phyloP scores from a whole-genome alignment of 2,797 vertebrate genomes.

The Thunnus albacares region DNA sequence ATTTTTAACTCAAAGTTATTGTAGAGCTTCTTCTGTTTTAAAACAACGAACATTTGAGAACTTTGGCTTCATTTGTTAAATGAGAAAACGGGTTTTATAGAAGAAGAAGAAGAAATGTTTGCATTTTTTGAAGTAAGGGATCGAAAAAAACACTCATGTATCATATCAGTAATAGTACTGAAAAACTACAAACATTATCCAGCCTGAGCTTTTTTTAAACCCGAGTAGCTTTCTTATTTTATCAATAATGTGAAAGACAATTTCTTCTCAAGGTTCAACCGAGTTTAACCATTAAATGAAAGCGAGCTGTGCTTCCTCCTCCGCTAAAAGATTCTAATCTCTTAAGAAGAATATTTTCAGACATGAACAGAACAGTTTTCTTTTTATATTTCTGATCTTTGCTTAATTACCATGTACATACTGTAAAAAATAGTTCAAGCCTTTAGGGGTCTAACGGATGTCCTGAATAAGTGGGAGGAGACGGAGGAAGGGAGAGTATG shows the following conservation, averaged over 20 bases:
- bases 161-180: too few relatives aligned
- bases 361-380: not conserved
- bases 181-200: too few relatives aligned
- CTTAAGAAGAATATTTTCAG: not conserved
- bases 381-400: slow-evolving; percentile 14
- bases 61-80: too few relatives aligned
- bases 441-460: not conserved
- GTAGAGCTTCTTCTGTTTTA: too few relatives aligned
- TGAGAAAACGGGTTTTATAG: too few relatives aligned
- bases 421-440: not conserved
- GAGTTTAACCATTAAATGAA: not conserved
- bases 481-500: rapidly evolving
- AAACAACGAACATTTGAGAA: too few relatives aligned
- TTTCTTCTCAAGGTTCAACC: not conserved
- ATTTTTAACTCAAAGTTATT: too few relatives aligned
- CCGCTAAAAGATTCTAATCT: too few relatives aligned
- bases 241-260: not conserved
- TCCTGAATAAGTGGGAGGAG: not conserved
- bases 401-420: not conserved
- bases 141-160: too few relatives aligned
- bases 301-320: not conserved
- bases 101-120: too few relatives aligned
- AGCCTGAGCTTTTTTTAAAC: too few relatives aligned
- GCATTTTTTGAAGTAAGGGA: too few relatives aligned
- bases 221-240: not conserved